Evolutionary conservation across 2,888 invertebrate genomes (phyloP), one percentile per base, ranked within the genome.

Genomic region (Atherix ibis): DNA sequence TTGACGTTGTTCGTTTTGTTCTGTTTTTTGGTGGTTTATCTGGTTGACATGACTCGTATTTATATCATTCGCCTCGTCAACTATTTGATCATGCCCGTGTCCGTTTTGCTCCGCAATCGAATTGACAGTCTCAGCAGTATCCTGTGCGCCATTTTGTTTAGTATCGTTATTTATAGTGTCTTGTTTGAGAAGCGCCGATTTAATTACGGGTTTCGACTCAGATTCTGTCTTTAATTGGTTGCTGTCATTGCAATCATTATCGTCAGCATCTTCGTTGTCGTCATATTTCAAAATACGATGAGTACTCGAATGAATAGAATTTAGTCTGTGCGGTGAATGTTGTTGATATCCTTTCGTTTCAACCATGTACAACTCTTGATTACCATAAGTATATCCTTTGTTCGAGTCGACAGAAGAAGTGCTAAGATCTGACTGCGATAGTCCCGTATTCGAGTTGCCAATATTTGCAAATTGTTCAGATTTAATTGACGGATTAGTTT

Each of bases 341-440:
- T 39, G 38, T 26, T 73, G 71, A 50, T 79, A 80, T 5, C 76
- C 79, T 39, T 75, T 75, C 37, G 71, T 71, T 25, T 80, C 80
- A 44, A 73, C 68, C 36, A 78, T 77, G 51, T 83, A 83, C 17
- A 79, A 73, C 45, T 73, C 65, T 57, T 85, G 85, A 52, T 78
- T 82, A 35, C 83, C 77, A 52, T 85, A 85, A 29, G 76, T 71
- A 54, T 85, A 78, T 40, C 76, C 77, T 10, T 74, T 75, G 53
- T 79, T 79, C 36, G 75, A 73, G 22, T 74, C 73, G 10, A 73
- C 73, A 30, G 69, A 67, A 18, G 81, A 81, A 12, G 76, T 74
- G 49, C 81, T 81, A 1, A 80, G 65, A 50, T 82, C 81, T 4
- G 85, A 85, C 50, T 83, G 83, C 4, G 83, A 80, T 3, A 87